Evolutionary conservation across 2,113 vertebrate genomes (phyloP).

Genomic region (Ellobius talpinus): DNA sequence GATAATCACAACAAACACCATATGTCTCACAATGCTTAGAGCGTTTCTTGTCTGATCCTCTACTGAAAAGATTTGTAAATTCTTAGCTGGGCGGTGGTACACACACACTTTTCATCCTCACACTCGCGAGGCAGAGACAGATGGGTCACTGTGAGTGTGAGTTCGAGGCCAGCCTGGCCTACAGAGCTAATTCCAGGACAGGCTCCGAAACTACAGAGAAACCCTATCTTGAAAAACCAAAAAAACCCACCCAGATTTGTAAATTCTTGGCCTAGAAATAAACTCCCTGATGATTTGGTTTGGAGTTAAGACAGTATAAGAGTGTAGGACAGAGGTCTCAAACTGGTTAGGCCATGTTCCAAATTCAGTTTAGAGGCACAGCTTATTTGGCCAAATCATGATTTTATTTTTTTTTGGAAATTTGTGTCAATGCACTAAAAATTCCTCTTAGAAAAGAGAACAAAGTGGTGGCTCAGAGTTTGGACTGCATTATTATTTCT

Average conservation of each 20-base stretch:
- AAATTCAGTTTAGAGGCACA: neutral
- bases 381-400: neutral
- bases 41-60: neutral
- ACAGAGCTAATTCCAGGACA: no score
- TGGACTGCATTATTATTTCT: neutral
- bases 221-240: no score
- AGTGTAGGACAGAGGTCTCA: neutral
- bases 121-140: no score
- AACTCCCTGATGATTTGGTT: slow-evolving; percentile 16
- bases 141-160: no score
- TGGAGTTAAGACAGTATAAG: slow-evolving; percentile 10
- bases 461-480: neutral
- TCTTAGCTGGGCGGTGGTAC: neutral
- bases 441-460: neutral
- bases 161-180: no score
- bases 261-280: neutral
- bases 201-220: no score
- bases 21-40: neutral
- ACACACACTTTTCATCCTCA: no score
- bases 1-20: neutral
- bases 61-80: slow-evolving; percentile 3
- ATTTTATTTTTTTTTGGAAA: slow-evolving; percentile 57
- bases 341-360: neutral
- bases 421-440: neutral
- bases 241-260: neutral